Conservation (phyloP, 2,888 invertebrate genomes). For the Laspeyria flexula region DNA sequence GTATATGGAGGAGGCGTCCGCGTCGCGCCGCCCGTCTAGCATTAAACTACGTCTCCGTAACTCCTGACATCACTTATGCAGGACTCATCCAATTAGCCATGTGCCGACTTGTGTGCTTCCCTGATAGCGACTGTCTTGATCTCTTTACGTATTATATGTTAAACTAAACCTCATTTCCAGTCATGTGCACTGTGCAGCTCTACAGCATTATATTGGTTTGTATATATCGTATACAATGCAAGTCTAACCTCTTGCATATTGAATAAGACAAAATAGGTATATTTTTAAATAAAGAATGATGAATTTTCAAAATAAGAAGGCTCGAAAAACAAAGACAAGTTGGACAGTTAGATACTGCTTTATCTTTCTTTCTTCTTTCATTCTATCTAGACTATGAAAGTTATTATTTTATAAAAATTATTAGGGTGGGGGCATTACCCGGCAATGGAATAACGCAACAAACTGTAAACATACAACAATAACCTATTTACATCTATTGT, state of each 20-base stretch:
- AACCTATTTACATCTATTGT: background rate
- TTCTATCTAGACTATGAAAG: too few relatives aligned
- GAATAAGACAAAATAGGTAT: background rate
- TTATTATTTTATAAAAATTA: too few relatives aligned
- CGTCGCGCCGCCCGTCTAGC: constrained; percentile 21
- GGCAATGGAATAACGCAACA: background rate
- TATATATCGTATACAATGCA: too few relatives aligned
- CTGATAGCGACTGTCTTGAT: constrained; percentile 29
- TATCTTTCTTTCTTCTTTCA: too few relatives aligned
- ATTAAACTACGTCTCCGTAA: constrained; percentile 25
- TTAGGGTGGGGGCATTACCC: too few relatives aligned
- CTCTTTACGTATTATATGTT: constrained; percentile 25
- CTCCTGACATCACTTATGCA: constrained; percentile 52
- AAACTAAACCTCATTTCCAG: constrained; percentile 27
- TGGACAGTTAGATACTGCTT: too few relatives aligned
- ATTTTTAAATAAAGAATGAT: too few relatives aligned
- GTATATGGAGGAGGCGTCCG: constrained; percentile 8
- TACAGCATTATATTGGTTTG: background rate
- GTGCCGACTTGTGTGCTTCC: constrained; percentile 35
- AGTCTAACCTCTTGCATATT: background rate
- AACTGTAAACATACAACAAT: background rate
- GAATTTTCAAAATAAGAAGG: too few relatives aligned
- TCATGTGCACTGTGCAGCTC: too few relatives aligned
- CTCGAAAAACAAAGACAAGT: too few relatives aligned
- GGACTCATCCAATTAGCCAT: constrained; percentile 55